Evolutionary conservation across 2,113 vertebrate genomes (phyloP).

Genomic region (Syngnathus typhle): DNA sequence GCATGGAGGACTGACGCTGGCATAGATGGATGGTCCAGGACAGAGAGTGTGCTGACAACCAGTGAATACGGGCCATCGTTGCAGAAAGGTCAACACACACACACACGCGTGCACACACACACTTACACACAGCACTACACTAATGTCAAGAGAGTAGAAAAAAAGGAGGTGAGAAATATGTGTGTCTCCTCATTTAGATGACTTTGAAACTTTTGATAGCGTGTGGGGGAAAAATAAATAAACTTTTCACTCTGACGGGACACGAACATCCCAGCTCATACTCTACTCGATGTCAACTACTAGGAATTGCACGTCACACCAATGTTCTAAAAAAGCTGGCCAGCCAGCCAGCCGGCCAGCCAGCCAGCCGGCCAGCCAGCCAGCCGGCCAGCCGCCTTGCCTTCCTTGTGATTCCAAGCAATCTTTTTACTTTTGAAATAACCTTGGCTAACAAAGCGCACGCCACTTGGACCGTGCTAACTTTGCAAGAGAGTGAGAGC

Average conservation of each 20-base stretch:
- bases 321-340: no score
- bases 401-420: no score
- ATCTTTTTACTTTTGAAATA: no score
- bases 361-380: no score
- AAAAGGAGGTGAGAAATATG: slow-evolving; percentile 42
- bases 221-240: neutral
- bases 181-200: slow-evolving; percentile 41
- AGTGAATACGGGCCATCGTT: slow-evolving; percentile 84
- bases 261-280: no score
- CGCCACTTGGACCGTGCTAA: neutral
- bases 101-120: slow-evolving; percentile 32
- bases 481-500: neutral
- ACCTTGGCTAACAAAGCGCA: neutral
- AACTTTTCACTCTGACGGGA: no score
- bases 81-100: slow-evolving; percentile 88
- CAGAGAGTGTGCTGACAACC: slow-evolving; percentile 88
- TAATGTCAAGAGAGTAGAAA: slow-evolving; percentile 51
- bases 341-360: no score
- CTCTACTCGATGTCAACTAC: no score
- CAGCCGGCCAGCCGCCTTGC: no score
- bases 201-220: slow-evolving; percentile 63
- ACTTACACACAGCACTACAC: slow-evolving; percentile 19
- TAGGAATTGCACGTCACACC: no score
- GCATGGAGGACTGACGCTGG: slow-evolving; percentile 87
- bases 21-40: slow-evolving; percentile 88